Evolutionary conservation across 2,888 invertebrate species (phyloP).

Genomic region (Epistrophella euchroma): DNA sequence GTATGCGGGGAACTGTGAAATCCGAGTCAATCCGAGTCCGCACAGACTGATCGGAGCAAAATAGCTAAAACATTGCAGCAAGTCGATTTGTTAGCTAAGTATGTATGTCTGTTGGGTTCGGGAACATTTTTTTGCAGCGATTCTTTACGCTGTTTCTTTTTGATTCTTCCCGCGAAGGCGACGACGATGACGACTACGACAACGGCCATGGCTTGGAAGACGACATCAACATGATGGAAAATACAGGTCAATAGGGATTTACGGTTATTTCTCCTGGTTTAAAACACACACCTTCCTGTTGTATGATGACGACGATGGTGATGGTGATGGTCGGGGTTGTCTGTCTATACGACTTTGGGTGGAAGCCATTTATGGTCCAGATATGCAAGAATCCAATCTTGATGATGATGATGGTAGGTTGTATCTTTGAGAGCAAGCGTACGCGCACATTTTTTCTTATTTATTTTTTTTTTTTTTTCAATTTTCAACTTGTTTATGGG

Average conservation of each 20-base stretch:
- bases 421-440: constrained; percentile 13
- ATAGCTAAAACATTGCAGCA: constrained; percentile 47
- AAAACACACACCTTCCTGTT: constrained; percentile 51
- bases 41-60: constrained; percentile 53
- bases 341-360: constrained; percentile 37
- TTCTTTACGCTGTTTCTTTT: constrained; percentile 16
- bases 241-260: constrained; percentile 75
- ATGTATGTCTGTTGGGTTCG: constrained; percentile 25
- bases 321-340: constrained; percentile 17
- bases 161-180: constrained; percentile 36
- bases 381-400: constrained; percentile 52
- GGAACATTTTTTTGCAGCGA: constrained; percentile 7
- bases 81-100: constrained; percentile 54
- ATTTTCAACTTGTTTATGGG: constrained; percentile 31
- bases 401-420: constrained; percentile 22
- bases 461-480: background rate
- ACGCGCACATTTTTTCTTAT: constrained; percentile 16
- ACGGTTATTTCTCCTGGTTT: constrained; percentile 69
- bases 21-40: constrained; percentile 40
- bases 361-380: constrained; percentile 65
- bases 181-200: constrained; percentile 5
- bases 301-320: constrained; percentile 16
- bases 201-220: constrained; percentile 17
- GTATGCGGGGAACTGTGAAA: background rate
- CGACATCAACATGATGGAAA: constrained; percentile 45